Evolutionary conservation across 2,797 vertebrate species (phyloP).

Genomic region (Oreortyx pictus): DNA sequence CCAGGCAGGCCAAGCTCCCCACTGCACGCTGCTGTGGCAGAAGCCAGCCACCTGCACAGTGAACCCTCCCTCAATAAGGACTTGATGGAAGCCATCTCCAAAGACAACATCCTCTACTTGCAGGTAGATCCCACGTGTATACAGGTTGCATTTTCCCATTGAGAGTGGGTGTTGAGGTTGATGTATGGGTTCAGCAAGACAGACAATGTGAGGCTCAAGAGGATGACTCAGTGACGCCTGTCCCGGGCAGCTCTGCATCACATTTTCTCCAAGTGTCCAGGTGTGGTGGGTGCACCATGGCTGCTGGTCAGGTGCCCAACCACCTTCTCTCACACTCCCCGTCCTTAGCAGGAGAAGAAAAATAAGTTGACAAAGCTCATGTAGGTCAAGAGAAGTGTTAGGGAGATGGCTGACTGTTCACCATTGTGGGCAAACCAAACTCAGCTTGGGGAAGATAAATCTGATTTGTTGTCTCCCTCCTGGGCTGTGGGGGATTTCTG

Average conservation of each 20-base stretch:
- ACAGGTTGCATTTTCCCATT: background rate
- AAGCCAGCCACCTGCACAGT: background rate
- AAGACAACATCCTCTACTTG: conserved; percentile 84
- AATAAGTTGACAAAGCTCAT: no score
- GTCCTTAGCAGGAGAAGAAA: no score
- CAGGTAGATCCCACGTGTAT: conserved; percentile 67
- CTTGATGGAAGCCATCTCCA: conserved; percentile 86
- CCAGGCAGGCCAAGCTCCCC: background rate
- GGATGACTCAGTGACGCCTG: background rate
- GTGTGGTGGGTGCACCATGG: background rate
- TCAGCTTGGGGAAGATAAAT: no score
- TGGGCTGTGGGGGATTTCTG: background rate
- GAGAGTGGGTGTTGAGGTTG: accelerated
- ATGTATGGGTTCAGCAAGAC: background rate
- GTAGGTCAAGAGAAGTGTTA: no score
- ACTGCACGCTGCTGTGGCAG: background rate
- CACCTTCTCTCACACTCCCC: no score
- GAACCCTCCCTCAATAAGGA: conserved; percentile 81
- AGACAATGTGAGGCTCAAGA: no score
- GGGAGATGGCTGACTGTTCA: no score
- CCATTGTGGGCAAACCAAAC: no score
- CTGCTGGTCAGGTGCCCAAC: background rate
- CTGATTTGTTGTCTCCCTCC: no score
- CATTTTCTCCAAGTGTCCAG: background rate
- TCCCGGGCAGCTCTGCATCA: background rate